Conservation (phyloP, 2,113 vertebrate genomes). For the Panurus biarmicus region DNA sequence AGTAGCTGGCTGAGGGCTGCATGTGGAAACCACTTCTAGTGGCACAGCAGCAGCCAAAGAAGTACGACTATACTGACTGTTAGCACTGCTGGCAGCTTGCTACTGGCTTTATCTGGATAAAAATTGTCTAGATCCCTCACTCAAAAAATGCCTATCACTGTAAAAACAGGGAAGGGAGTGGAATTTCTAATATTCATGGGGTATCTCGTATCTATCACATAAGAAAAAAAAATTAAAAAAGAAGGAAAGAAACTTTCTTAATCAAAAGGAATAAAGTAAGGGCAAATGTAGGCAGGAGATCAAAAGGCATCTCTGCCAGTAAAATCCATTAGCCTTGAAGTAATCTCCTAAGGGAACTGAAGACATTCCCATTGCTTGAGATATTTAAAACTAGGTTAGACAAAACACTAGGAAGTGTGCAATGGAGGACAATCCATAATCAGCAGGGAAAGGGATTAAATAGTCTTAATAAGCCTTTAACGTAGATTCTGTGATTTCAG, state of each 20-base stretch:
- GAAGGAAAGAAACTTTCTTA: neutral
- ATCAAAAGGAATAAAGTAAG: constrained; percentile 16
- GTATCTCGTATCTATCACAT: neutral
- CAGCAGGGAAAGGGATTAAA: constrained; percentile 44
- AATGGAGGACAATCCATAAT: constrained; percentile 21
- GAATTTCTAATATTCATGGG: neutral
- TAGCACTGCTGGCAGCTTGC: neutral
- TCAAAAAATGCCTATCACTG: neutral
- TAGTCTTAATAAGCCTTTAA: constrained; percentile 42
- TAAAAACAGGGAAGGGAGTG: neutral
- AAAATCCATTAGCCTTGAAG: constrained; percentile 38
- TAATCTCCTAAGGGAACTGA: constrained; percentile 31
- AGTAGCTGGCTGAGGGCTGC: constrained; percentile 25
- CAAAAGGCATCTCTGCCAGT: neutral
- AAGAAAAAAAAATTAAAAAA: neutral
- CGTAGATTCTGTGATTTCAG: neutral
- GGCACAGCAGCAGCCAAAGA: constrained; percentile 1
- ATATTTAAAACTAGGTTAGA: constrained; percentile 27
- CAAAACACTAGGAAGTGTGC: constrained; percentile 42
- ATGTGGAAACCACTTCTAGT: neutral
- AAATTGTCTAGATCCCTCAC: neutral
- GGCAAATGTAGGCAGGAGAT: neutral
- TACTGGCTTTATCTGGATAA: neutral
- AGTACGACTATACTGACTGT: neutral
- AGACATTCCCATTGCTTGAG: neutral